Conservation (phyloP, 2,797 vertebrate species). For the Pogonophryne albipinna region DNA sequence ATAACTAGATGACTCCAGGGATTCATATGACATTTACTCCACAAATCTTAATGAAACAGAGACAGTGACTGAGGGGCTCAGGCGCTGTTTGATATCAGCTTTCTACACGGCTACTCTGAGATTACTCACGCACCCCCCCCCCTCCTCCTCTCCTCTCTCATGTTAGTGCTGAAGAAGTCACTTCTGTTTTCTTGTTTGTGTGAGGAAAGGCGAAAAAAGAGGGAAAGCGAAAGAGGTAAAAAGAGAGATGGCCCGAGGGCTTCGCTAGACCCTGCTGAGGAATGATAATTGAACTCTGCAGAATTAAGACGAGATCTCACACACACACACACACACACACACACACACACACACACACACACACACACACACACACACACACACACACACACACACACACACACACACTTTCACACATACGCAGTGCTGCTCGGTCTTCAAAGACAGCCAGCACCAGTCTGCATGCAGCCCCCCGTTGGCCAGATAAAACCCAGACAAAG, state of each 20-base stretch:
- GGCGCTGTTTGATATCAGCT: slow-evolving; percentile 66
- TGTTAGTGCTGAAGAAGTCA: slow-evolving; percentile 40
- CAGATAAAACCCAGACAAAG: slow-evolving; percentile 85
- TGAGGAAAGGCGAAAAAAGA: slow-evolving; percentile 31
- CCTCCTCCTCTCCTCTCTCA: neutral
- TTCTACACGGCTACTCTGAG: slow-evolving; percentile 42
- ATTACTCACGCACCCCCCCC: slow-evolving; percentile 10
- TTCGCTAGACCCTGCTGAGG: slow-evolving; percentile 70
- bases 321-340: slow-evolving; percentile 26
- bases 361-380: slow-evolving; percentile 21
- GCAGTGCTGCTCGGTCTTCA: slow-evolving; percentile 68
- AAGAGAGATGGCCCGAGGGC: slow-evolving; percentile 64
- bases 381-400: slow-evolving; percentile 27
- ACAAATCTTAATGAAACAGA: slow-evolving; percentile 70
- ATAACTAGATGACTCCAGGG: slow-evolving; percentile 51
- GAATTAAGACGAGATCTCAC: slow-evolving; percentile 64
- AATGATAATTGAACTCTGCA: slow-evolving; percentile 79
- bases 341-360: slow-evolving; percentile 26
- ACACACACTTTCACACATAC: slow-evolving; percentile 37
- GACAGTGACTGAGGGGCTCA: slow-evolving; percentile 47
- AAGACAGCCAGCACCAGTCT: slow-evolving; percentile 73
- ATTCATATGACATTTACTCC: slow-evolving; percentile 71
- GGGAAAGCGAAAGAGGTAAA: slow-evolving; percentile 57
- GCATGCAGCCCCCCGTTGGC: slow-evolving; percentile 76
- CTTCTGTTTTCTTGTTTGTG: slow-evolving; percentile 33